Evolutionary conservation across 2,797 vertebrate species (phyloP), one percentile per base, ranked within the genome.

Genomic region (Chaenodraco wilsoni): DNA sequence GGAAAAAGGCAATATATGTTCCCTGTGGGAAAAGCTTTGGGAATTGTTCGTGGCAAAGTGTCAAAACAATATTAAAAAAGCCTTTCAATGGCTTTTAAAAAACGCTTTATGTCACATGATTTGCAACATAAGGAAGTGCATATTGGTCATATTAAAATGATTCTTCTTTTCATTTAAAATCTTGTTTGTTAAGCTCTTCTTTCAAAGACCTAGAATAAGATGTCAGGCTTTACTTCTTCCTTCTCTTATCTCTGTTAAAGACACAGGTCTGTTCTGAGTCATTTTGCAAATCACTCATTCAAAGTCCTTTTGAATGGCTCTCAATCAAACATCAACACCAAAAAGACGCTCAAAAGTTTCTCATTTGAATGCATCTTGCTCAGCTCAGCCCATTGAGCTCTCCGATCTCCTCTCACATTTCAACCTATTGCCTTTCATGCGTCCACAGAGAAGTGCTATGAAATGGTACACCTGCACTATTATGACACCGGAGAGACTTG

Each of bases 391-490:
- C 74, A 45, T 11, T 52, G 75, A 78, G 50, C 81, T 58, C 65
- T 19, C 56, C 68, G 55, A 33, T 68, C 79, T 63, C 74, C 31
- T 69, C 87, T 91, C 80, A 76, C 31, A 7, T 88, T 90, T 71
- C 83, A 78, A 58, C 58, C 50, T 9, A 0, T 21, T 19, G n/a
- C 59, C 74, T 88, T 88, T 83, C 52, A 74, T 84, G 66, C 75
- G 46, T 73, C 76, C 82, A 79, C 90, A 99, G 98, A 81, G 27
- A 98, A 94, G 75, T 99, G 98, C 89, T 96, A 96, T 61, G 98
- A 99, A 70, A 87, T 89, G 23, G 65, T 82, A 41, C 97, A 97
- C 89, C 88, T 95, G 0, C 95, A 90, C 75, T 84, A 95, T 87
- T 96, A 98, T 89, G 95, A 96, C 84, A 79, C 9, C 3, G 96